Base-by-base conservation (phyloP, 2,888 invertebrate genomes). In the Drosophila austrosaltans region DNA sequence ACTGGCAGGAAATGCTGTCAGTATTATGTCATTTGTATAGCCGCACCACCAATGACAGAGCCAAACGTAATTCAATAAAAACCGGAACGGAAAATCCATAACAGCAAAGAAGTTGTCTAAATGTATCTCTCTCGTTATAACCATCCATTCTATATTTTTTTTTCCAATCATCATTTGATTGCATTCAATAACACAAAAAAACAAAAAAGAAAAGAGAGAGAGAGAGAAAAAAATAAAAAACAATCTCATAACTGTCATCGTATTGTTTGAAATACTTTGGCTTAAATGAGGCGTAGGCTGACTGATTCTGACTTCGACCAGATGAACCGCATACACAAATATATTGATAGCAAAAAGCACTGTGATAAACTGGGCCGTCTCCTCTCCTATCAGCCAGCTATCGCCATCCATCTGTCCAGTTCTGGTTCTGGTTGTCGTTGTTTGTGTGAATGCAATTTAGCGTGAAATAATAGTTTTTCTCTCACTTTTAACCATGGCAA, bases 281-380 rank as follows among this genome's bases (percentile, higher is more conserved):
- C 69, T 75, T 56, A 81, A 86, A 83, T 86, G 81, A 69, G 76
- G 71, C 82, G 71, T 81, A 67, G 69, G 66, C 57, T 65, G 67
- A 54, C 36, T 54, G 48, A 12, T 48, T 48, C 10, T 48, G 48
- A 48, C 63, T 48, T 36, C 63, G 66, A 22, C 72, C 65, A 44
- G 73, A 74, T 79, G 72, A 72, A 72, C 54, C 66, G 62, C 72
- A 63, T 48, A 10, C 73, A 66, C 54, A 73, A 73, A 76, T 83
- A 65, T 74, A 61, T 65, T 30, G 28, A 36, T 63, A 71, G 62
- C 67, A 65, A 66, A 63, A 62, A n/a, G 44, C 61, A 66, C 48
- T 25, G 20, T 58, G 56, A 66, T 42, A 10, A 48, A 42, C 39
- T 40, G n/a, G 16, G 7, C n/a, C 48, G 54, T 61, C 44, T 10